Evolutionary conservation across 2,888 invertebrate species (phyloP), one percentile per base, ranked within the genome.

Genomic region (Chrysolina americana): DNA sequence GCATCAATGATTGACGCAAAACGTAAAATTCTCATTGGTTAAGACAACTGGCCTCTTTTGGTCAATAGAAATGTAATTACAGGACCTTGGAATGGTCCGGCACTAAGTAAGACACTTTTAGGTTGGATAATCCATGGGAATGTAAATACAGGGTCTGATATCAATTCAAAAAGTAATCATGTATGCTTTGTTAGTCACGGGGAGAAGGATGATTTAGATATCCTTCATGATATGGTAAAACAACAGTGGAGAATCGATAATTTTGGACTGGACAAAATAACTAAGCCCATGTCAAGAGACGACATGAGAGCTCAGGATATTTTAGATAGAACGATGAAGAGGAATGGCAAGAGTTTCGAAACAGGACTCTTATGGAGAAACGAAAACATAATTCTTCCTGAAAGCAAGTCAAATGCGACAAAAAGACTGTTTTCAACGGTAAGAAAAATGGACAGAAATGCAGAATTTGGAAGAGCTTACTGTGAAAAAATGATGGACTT

Each of bases 41-140:
- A 70, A 50, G 70, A 70, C 21, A 70, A 70, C 36, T 64, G 50
- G 65, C 70, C 70, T 23, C 21, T 70, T 15, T 17, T 48, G 41
- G 50, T 50, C 0, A 53, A 65, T 41, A 64, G 65, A 50, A 70
- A 50, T 4, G 19, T 65, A n/a, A 64, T 64, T 10, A 64, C 64
- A 19, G 70, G 48, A 21, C 50, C 65, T 10, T 70, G 70, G 65
- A 70, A 64, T 64, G 65, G 28, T 2, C 70, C 65, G 10, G 64
- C 70, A 1, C 23, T 64, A 11, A 70, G 63, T 48, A 70, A 47
- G 48, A 70, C 70, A 17, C 48, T 63, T n/a, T 23, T 70, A 28
- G 63, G 70, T 11, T 70, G 65, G 65, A 28, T 64, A 36, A 36
- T 63, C 41, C 70, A 70, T 47, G 63, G 63, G 13, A 70, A 64